phyloP scores from a whole-genome alignment of 30 jellyfish, hydroid and myxozoan genomes.

The Chrysaora quinquecirrha region DNA sequence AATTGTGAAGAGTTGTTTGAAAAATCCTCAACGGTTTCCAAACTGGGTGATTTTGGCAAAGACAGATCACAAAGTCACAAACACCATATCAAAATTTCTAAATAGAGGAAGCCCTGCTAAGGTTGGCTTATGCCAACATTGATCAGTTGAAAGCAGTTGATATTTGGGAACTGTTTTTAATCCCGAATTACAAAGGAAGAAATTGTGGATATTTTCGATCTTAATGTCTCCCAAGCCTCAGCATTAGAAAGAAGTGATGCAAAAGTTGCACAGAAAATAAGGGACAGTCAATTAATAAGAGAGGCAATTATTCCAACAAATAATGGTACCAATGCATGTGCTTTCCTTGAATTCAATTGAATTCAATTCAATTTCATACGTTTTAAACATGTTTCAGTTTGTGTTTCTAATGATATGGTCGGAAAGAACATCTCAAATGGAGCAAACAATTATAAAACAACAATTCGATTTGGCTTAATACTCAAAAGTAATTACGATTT shows the following conservation, averaged over 20 bases:
- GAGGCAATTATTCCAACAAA: conserved; percentile 12
- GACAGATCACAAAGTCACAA: conserved; percentile 3
- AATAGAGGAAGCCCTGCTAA: conserved; percentile 2
- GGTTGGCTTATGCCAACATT: not conserved
- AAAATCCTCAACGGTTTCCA: not conserved
- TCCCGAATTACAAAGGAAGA: not conserved
- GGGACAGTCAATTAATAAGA: not conserved
- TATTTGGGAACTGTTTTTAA: conserved; percentile 10
- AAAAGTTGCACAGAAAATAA: not conserved
- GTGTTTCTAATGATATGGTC: too few relatives aligned
- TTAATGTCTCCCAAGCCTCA: conserved; percentile 17
- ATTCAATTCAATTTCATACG: too few relatives aligned
- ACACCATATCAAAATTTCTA: conserved; percentile 1
- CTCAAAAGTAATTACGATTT: too few relatives aligned
- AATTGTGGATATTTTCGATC: not conserved
- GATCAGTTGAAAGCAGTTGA: conserved; percentile 10
- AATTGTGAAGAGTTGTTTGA: not conserved
- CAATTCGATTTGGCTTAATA: too few relatives aligned
- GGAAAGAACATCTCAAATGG: too few relatives aligned
- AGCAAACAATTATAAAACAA: too few relatives aligned
- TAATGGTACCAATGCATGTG: conserved; percentile 22
- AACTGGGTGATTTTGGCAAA: conserved; percentile 31
- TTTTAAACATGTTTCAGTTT: too few relatives aligned
- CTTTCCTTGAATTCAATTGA: too few relatives aligned
- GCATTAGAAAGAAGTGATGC: conserved; percentile 15